Evolutionary conservation across 2,113 vertebrate genomes (phyloP), one percentile per base, ranked within the genome.

Genomic region (Triplophysa tibetana): DNA sequence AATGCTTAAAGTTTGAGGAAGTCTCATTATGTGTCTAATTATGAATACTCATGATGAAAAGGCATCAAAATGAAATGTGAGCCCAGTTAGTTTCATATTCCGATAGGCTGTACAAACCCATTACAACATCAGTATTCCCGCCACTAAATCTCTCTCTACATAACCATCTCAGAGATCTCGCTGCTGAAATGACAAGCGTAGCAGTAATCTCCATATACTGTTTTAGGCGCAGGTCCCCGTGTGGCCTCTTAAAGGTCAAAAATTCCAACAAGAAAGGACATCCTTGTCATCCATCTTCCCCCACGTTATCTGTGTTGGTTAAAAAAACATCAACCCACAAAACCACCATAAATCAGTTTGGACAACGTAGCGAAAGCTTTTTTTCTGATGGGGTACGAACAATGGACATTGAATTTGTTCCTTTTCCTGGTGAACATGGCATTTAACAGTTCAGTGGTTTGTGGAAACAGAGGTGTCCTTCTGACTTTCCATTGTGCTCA

Each of bases 401-500:
- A 50, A 50, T 10, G 16, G 5, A 17, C 24, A 26, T 8, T 50
- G n/a, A 12, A 56, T 52, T 76, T 48, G 56, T 69, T 81, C 58
- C 1, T 26, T 72, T 77, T 45, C 6, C 58, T 26, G 50, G 50
- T 70, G 50, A 8, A 77, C 65, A 72, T 52, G 69, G 24, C 50
- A 33, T 54, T 70, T 33, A 67, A 50, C 60, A 76, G 60, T 52
- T 54, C 64, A 69, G 72, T 69, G 80, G 64, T 77, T 81, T 78
- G 45, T 73, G 68, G 67, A 58, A 81, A 77, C 52, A 43, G 21
- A 65, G 50, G 43, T 16, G 48, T 73, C 38, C 62, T 69, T 23
- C 52, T 70, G 69, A 80, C 67, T 58, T 77, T 56, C 45, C 66
- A 68, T 80, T 85, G 19, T 64, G 68, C 77, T 80, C 67, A 76